A percentile compares a stretch with the other conserved stretches of the same genome.
phyloP scores from a whole-genome alignment of 2,888 invertebrate species.

The Drosophila merina region DNA sequence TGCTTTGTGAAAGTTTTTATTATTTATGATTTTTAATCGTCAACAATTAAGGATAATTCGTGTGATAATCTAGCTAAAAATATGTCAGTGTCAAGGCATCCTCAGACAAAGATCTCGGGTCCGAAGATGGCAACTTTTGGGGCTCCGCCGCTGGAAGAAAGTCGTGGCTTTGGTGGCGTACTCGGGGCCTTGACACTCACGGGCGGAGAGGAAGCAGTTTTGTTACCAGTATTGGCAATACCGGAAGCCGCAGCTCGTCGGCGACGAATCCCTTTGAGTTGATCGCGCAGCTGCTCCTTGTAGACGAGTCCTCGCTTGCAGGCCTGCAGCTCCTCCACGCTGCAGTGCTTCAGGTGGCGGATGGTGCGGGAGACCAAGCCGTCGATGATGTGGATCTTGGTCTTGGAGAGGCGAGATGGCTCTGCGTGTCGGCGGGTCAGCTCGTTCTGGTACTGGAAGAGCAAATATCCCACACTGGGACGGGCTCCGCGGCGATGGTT shows the following conservation, averaged over 20 bases:
- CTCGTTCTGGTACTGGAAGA: constrained; percentile 74
- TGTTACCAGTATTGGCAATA: background rate
- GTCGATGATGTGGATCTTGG: constrained; percentile 73
- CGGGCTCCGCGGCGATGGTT: constrained; percentile 57
- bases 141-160: background rate
- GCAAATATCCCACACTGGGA: constrained; percentile 63
- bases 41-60: constrained; percentile 64
- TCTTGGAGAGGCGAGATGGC: constrained; percentile 57
- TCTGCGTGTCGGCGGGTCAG: constrained; percentile 63
- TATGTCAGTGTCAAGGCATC: background rate
- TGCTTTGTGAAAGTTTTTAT: background rate
- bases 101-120: constrained; percentile 63
- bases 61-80: constrained; percentile 9
- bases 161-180: constrained; percentile 63
- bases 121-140: constrained; percentile 51
- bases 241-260: constrained; percentile 18
- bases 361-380: constrained; percentile 67
- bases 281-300: constrained; percentile 65
- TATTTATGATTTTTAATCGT: constrained; percentile 74
- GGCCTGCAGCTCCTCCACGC: constrained; percentile 69
- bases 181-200: constrained; percentile 43
- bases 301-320: constrained; percentile 70
- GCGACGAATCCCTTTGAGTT: constrained; percentile 54
- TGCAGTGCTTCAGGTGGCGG: constrained; percentile 61
- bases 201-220: background rate